Evolutionary conservation across 2,888 invertebrate species (phyloP), one percentile per base, ranked within the genome.

Genomic region (Synanthedon formicaeformis): DNA sequence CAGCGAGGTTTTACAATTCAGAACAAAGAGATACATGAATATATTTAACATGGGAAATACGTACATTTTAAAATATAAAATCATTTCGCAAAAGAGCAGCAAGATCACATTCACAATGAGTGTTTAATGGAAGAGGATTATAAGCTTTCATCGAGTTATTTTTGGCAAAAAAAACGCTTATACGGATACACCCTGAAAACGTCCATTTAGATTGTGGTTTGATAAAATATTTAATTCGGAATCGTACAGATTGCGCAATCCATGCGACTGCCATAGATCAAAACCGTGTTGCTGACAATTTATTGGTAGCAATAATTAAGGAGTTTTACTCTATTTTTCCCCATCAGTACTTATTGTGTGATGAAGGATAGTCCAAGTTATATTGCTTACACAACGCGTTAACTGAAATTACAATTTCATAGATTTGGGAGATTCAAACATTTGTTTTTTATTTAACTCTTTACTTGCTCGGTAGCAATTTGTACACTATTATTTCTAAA

Each of bases 151-250:
- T 69, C 73, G 64, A 60, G 58, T 65, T 69, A 68, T 71, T 34
- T 34, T 69, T 69, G n/a, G n/a, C 60, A 55, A 65, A 73, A 73
- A 74, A 74, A 69, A 65, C 69, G 67, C 18, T 16, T 16, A 18
- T 63, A 69, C 66, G 59, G 56, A 57, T 58, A 57, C 55, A 55
- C 62, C 52, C 48, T 54, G 61, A 66, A 67, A 59, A 61, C 55
- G 63, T 68, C 68, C 73, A 73, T 74, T 75, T 69, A 71, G 71
- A 72, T 69, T 69, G 69, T 62, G 70, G 72, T 61, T 52, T 52
- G 57, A 57, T 57, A 56, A 55, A 57, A 56, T 57, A 56, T 56
- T 56, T 54, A 56, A 56, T 51, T 52, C 52, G 40, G 56, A 54
- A 56, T 52, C 52, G 52, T 53, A 52, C 54, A 52, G 50, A 52